Evolutionary conservation across 2,113 vertebrate species (phyloP), one percentile per base, ranked within the genome.

Genomic region (Oncorhynchus masou): DNA sequence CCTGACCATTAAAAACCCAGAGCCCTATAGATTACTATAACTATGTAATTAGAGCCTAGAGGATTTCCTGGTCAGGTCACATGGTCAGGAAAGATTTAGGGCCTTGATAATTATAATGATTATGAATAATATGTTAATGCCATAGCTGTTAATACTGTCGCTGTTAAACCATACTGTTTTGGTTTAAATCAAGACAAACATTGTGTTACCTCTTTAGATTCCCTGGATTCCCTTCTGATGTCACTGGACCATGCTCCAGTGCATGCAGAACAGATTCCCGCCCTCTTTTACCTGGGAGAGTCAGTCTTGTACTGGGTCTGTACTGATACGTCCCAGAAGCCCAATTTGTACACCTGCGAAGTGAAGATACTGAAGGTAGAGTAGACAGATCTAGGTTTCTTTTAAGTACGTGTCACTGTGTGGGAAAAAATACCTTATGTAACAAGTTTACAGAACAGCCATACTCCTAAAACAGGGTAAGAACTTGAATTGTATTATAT

Each of bases 211-310:
- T 66, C 81, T 39, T 25, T 76, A 92, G 91, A 94, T 83, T 87
- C 74, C 49, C 80, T 92, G 76, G 85, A 85, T 49, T 85, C 87
- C 25, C 84, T 94, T 78, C 69, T 74, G 67, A 45, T 84, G 49
- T 93, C 87, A 71, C 65, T 93, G 85, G 85, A 93, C 51, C 79
- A 79, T 22, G 88, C 82, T 65, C 72, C 84, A 34, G 81, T 91
- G 31, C 75, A 87, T 65, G 54, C 12, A n/a, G 77, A 91, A 13
- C 83, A 91, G 5, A 81, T 85, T 13, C 83, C 83, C 34, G 73
- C 75, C 69, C 88, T 94, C 64, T 86, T 93, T 86, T 91, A 92
- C 68, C 65, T 90, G 70, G 81, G 72, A 11, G 89, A 93, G 66
- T 88, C 83, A 11, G 9, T 92, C 89, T 89, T 93, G 11, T 89